Evolutionary conservation across 2,797 vertebrate genomes (phyloP), one percentile per base, ranked within the genome.

Genomic region (Leptoclinus maculatus): DNA sequence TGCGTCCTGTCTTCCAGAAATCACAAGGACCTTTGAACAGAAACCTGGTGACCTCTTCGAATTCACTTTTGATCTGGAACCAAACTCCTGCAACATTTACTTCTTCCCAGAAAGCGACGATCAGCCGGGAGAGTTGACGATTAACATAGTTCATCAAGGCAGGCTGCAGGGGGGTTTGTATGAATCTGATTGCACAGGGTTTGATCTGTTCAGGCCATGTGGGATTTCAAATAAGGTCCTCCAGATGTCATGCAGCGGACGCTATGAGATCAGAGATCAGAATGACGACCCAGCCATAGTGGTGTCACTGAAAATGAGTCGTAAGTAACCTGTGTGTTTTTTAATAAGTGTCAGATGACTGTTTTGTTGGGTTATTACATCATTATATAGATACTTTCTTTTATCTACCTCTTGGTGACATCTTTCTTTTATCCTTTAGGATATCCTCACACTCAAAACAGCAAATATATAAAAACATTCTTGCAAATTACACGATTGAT

Each of bases 61-160:
- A 0, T 0, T 89, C 19, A 11, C 0, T 19, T 67, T 14, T 7
- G 0, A 62, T 17, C 34, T 82, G 73, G 41, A 74, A 14, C n/a
- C 19, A 0, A 1, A 5, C 0, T 63, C 47, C 66, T 90, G 87
- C 81, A 73, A 77, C 76, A 76, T 91, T 70, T 60, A 73, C 68
- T 89, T 78, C 73, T 12, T 45, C 10, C 43, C 70, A 56, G 7
- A 17, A 0, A 2, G 0, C 0, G 17, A n/a, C 3, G 0, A 0
- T 3, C 8, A 7, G 7, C 3, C 0, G 1, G 29, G 4, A 0
- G 5, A 1, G 11, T 4, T 3, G 0, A 17, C 3, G 23, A 13
- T 0, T 6, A 0, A 23, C 0, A 14, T 91, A 19, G 71, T 80
- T 23, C 29, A 0, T 23, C 1, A 1, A 0, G 87, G 87, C 11